Evolutionary conservation across 2,797 vertebrate species (phyloP).

Genomic region (Heteromormyrus szaboi): DNA sequence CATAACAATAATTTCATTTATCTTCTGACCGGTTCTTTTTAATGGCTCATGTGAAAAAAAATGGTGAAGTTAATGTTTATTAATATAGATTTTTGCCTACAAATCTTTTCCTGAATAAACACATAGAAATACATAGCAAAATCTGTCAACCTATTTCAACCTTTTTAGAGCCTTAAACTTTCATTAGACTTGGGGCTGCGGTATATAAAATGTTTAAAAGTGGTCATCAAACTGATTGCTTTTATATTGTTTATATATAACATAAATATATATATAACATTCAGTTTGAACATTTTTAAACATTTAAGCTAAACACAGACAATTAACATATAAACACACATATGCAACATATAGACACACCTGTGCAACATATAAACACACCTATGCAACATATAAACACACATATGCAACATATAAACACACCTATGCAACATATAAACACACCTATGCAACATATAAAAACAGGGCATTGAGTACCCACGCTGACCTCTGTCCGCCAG

Average conservation of each 20-base stretch:
- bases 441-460: neutral
- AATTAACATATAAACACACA: neutral
- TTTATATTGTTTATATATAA: neutral
- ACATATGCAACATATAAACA: too few relatives aligned
- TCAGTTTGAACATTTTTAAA: neutral
- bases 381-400: too few relatives aligned
- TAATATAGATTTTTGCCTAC: neutral
- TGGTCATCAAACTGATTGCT: neutral
- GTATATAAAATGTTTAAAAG: neutral
- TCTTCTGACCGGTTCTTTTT: neutral
- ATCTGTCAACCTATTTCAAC: neutral
- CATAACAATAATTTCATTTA: neutral
- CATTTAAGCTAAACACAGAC: neutral
- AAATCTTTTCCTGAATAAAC: neutral
- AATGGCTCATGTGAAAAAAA: neutral
- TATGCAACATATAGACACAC: too few relatives aligned
- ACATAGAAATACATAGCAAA: neutral
- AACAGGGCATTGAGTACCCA: neutral
- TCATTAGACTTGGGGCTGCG: neutral
- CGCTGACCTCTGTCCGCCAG: neutral
- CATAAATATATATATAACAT: neutral
- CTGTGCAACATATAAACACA: too few relatives aligned
- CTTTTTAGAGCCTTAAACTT: neutral
- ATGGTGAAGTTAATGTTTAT: neutral
- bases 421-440: too few relatives aligned